Conservation (phyloP, 2,888 invertebrate genomes). For the Lithophane socia region DNA sequence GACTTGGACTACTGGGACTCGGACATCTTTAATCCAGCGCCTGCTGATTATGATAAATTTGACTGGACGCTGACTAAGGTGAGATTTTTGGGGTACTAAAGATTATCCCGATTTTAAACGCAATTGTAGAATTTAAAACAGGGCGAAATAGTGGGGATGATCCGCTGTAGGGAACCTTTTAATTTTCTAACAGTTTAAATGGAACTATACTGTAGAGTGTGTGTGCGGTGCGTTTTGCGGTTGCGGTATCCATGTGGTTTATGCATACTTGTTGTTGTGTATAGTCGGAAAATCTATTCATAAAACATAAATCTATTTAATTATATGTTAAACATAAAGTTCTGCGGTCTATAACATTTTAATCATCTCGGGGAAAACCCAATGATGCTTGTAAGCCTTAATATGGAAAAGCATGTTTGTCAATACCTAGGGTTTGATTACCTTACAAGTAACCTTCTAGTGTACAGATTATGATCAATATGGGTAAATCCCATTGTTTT, state of each 20-base stretch:
- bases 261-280: no score
- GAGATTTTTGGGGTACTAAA: constrained; percentile 1
- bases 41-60: constrained; percentile 90
- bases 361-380: constrained; percentile 5
- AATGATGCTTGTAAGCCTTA: constrained; percentile 5
- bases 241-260: no score
- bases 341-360: constrained; percentile 12
- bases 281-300: neutral
- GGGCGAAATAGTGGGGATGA: no score
- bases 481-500: constrained; percentile 21
- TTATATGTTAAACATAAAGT: neutral
- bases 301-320: neutral
- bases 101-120: no score
- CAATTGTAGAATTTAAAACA: no score
- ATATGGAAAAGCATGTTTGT: neutral
- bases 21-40: constrained; percentile 74
- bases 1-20: constrained; percentile 77
- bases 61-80: constrained; percentile 93
- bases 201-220: no score
- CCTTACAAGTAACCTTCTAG: neutral
- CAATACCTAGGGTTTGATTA: neutral
- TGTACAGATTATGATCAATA: neutral
- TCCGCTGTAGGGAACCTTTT: no score
- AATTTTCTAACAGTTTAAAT: no score
- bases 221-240: no score